Base-by-base conservation (phyloP, 2,797 vertebrate species). In the Hybognathus amarus region DNA sequence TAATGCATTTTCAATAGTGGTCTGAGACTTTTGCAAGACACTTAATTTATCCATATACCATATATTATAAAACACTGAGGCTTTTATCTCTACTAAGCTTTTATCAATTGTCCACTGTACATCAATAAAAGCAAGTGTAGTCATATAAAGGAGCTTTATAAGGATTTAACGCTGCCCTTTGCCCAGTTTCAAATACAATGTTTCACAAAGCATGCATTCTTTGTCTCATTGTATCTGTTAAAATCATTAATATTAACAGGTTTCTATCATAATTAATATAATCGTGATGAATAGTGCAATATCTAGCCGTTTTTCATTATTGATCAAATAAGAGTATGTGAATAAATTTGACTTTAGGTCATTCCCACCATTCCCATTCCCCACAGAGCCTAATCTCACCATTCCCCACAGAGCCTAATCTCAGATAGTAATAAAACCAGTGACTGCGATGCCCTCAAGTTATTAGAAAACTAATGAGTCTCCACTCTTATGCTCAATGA, bases 391-490 rank as follows among this genome's bases (percentile, higher is more conserved):
- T 11, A 63, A 73, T 70, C 47, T 63, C 12, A 33, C 77, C 24
- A 12, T 61, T 56, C 70, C 20, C 18, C 15, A 33, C 68, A 20
- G 13, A 80, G 47, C 4, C 63, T 11, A 63, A 73, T 70, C 47
- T 63, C 12, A 27, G 56, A 59, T 54, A 68, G n/a, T 68, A 86
- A 83, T 64, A 77, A 83, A 73, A 42, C 45, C 9, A 13, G 22
- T 30, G 13, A 59, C 12, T 33, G 67, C 33, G 70, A 66, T 84
- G 36, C 66, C 77, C 24, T 74, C 71, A 47, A 61, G 17, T 27
- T 70, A 22, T 36, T 30, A 50, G 61, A 70, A 56, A 56, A 15
- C 56, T 22, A 11, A 40, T n/a, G 13, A 6, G 20, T 18, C 47
- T 67, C 63, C 47, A 50, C 18, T 69, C 24, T 27, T 52, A 68